Percentiles rank a stretch among this genome's conserved stretches.
Evolutionary conservation across 1,140 invertebrate genomes (phyloP).

Genomic region (Leptinotarsa texana): DNA sequence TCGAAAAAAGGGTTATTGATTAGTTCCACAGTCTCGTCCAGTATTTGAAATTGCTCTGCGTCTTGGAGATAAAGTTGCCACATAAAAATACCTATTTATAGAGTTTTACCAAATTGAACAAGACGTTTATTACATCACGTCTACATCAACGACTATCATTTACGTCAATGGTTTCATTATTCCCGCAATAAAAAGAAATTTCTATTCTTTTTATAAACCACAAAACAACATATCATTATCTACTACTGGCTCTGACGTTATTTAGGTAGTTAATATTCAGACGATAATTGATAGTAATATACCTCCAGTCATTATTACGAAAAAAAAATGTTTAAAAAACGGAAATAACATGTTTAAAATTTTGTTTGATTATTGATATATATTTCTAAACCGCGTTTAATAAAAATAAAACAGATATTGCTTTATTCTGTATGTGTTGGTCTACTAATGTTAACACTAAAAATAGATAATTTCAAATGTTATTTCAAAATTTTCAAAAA

Average conservation of each 20-base stretch:
- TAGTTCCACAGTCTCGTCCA: constrained; percentile 8
- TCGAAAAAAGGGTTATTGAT: constrained; percentile 17
- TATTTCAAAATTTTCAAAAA: too few species aligned
- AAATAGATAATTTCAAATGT: too few species aligned
- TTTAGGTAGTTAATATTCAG: neutral
- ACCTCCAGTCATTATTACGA: too few species aligned
- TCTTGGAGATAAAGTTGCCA: neutral
- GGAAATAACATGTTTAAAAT: too few species aligned
- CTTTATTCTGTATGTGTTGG: too few species aligned
- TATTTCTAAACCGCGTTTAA: too few species aligned
- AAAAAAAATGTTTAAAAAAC: too few species aligned
- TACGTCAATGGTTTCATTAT: constrained; percentile 21
- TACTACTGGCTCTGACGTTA: neutral
- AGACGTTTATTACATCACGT: constrained; percentile 11
- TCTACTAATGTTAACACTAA: too few species aligned
- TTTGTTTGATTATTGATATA: too few species aligned
- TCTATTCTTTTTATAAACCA: constrained; percentile 9
- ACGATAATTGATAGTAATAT: too few species aligned
- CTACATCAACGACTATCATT: constrained; percentile 20
- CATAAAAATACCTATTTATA: constrained; percentile 18
- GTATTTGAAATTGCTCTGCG: constrained; percentile 6
- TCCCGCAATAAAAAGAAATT: constrained; percentile 10
- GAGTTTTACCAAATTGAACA: neutral
- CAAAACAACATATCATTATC: neutral
- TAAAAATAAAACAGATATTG: too few species aligned